Conservation (phyloP, 1,140 invertebrate species). For the Sycophaga agraensis region DNA sequence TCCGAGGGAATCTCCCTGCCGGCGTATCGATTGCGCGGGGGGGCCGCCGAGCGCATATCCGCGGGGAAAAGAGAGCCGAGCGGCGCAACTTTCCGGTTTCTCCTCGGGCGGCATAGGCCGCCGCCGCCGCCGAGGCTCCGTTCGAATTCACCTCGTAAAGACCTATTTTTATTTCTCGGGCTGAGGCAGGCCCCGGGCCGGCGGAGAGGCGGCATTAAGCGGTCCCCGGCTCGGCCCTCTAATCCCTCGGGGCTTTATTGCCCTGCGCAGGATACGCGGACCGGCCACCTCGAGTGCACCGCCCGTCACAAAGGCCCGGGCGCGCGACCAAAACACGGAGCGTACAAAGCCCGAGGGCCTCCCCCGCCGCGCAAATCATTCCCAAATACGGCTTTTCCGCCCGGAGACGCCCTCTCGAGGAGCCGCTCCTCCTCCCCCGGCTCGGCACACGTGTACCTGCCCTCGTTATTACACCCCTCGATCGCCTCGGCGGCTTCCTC, state of each 20-base stretch:
- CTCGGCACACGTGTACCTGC: no score
- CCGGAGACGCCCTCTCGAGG: no score
- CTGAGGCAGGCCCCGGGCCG: slow-evolving; percentile 12
- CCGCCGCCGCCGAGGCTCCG: neutral
- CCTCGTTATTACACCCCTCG: no score
- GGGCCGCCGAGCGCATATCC: neutral
- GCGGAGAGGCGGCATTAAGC: slow-evolving; percentile 25
- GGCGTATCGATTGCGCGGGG: slow-evolving; percentile 8
- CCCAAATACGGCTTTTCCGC: no score
- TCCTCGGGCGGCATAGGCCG: neutral
- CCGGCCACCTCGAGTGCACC: no score
- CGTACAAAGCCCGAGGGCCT: no score
- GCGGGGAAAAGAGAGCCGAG: neutral
- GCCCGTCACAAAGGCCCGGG: no score
- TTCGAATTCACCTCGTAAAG: slow-evolving; percentile 32
- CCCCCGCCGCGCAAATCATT: no score
- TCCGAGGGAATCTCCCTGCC: neutral
- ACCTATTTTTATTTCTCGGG: slow-evolving; percentile 25
- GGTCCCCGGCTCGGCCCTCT: slow-evolving; percentile 12
- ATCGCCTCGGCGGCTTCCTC: no score
- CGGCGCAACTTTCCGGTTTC: slow-evolving; percentile 12
- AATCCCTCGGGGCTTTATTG: slow-evolving; percentile 29
- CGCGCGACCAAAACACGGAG: no score
- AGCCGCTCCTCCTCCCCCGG: no score
- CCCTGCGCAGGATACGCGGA: neutral